Evolutionary conservation across 2,797 vertebrate species (phyloP), one percentile per base, ranked within the genome.

Genomic region (Ataeniobius toweri): DNA sequence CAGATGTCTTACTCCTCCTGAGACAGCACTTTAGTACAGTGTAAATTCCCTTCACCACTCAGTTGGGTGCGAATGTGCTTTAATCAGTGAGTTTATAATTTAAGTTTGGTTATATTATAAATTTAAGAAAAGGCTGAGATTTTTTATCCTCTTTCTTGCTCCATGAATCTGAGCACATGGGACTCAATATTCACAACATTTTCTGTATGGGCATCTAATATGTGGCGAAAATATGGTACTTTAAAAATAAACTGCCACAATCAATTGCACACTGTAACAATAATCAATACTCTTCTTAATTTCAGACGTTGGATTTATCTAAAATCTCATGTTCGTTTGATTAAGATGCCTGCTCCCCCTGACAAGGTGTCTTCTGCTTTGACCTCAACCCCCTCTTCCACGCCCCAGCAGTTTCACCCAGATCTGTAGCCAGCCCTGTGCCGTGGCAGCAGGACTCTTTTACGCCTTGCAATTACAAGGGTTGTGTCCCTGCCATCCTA

Each of bases 401-500:
- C 74, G 6, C 82, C 79, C 76, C 77, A 44, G 0, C 24, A 3
- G 77, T 84, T 69, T 85, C 76, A 89, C 84, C 85, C 82, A 10
- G 46, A 65, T 75, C 73, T 22, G 16, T 73, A 87, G 89, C 83
- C 92, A 90, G 92, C 78, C 84, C 83, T 92, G 86, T 88, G 89
- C 78, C 78, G 86, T 87, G 89, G 89, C 91, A 94, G 92, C 90
- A 92, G 91, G 91, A 88, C 77, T 85, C 88, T 90, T 86, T 91
- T 82, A 90, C 92, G 89, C 88, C 89, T 93, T 36, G 10, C 89
- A 93, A 91, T 94, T 91, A 93, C 84, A 81, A 83, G 88, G 92
- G 92, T 85, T 86, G 84, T 91, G 94, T 88, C 89, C 87, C 85
- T 13, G 88, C 88, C 90, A 90, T 87, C 93, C 90, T 67, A 92